Conservation (phyloP, 1,140 invertebrate species). For the Drosophila ironensis region DNA sequence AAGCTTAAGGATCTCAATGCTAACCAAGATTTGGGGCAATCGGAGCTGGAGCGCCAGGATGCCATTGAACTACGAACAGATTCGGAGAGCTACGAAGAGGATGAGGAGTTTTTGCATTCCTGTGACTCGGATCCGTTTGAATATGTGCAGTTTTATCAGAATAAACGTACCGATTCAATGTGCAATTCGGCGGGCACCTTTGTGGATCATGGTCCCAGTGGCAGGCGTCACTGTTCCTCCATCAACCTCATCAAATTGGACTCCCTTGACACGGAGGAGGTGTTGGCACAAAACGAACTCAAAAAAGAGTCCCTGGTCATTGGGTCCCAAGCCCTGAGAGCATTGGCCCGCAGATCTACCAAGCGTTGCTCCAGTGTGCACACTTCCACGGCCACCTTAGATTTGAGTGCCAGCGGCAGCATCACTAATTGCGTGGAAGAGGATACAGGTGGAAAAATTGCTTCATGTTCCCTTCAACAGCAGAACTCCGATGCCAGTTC, state of each 20-base stretch:
- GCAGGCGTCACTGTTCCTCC: conserved; percentile 54
- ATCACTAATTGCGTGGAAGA: conserved; percentile 61
- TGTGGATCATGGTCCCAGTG: conserved; percentile 80
- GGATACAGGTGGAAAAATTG: background rate
- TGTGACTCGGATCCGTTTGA: conserved; percentile 85
- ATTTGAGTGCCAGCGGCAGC: conserved; percentile 66
- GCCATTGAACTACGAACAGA: conserved; percentile 83
- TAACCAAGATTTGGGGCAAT: conserved; percentile 38
- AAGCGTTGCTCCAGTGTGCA: conserved; percentile 77
- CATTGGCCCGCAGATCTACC: conserved; percentile 62
- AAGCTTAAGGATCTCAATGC: conserved; percentile 56
- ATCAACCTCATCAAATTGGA: conserved; percentile 76
- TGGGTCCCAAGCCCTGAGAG: conserved; percentile 69
- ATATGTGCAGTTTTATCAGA: conserved; percentile 86
- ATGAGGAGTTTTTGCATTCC: conserved; percentile 68
- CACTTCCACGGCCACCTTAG: conserved; percentile 82
- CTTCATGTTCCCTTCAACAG: conserved; percentile 29
- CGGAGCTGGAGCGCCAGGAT: conserved; percentile 84
- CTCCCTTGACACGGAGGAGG: conserved; percentile 45
- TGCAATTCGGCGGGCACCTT: conserved; percentile 82
- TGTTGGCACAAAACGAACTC: conserved; percentile 44
- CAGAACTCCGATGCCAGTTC: conserved; percentile 85
- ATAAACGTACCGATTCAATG: conserved; percentile 63
- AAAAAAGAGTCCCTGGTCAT: conserved; percentile 77
- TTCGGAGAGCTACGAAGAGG: conserved; percentile 68